Percentiles rank a stretch among this genome's conserved stretches.
These are phyloP conservation scores for Entomobrya multifasciata DNA, from an alignment of 2,888 invertebrate species.

Conservation along the genomic window DNA sequence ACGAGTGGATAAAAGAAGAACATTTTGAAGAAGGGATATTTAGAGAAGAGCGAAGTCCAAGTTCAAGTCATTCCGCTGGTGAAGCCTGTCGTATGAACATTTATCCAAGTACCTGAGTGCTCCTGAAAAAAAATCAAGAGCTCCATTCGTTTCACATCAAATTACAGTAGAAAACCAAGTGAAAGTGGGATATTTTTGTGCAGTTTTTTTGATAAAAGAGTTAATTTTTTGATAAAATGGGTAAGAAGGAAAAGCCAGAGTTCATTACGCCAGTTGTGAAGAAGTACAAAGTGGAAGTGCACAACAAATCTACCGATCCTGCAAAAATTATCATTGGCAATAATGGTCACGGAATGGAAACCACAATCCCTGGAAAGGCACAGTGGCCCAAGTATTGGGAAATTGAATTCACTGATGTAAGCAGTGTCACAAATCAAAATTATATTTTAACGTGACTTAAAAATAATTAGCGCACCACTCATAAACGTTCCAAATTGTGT, in stretches of 20 bases:
- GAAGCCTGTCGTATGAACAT: slow-evolving; percentile 19
- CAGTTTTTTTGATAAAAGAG: not conserved
- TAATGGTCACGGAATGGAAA: slow-evolving; percentile 68
- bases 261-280: slow-evolving; percentile 61
- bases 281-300: slow-evolving; percentile 62
- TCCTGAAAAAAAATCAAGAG: not conserved
- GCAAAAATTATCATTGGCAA: slow-evolving; percentile 53
- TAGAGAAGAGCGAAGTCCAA: too few species aligned
- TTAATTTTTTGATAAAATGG: slow-evolving; percentile 40
- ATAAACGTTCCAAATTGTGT: not conserved
- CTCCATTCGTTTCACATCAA: not conserved
- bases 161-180: too few species aligned
- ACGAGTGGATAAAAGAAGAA: too few species aligned
- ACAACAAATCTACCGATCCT: slow-evolving; percentile 39
- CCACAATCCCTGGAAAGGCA: slow-evolving; percentile 47
- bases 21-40: too few species aligned
- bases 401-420: slow-evolving; percentile 68
- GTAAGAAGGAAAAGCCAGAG: slow-evolving; percentile 47
- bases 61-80: slow-evolving; percentile 47
- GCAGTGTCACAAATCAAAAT: not conserved
- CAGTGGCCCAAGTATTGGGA: slow-evolving; percentile 67
- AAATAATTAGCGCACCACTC: too few species aligned
- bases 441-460: not conserved
- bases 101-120: not conserved
- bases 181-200: not conserved